phyloP scores from a whole-genome alignment of 1,140 invertebrate species.

The Phocides pigmalion region DNA sequence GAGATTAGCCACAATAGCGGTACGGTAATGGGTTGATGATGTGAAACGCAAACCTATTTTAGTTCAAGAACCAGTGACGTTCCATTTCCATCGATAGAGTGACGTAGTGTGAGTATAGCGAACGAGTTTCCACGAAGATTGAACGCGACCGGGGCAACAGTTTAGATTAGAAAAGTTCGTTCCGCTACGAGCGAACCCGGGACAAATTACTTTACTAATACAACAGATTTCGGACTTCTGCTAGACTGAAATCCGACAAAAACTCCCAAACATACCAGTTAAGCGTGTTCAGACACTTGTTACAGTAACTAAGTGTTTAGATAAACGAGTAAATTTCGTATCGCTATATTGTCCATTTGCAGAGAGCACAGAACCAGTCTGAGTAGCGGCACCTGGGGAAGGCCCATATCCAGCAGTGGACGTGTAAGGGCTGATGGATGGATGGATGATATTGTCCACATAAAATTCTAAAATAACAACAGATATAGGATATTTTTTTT shows the following conservation, averaged over 20 bases:
- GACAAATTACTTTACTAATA: conserved; percentile 80
- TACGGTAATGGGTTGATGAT: not conserved
- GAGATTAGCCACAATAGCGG: too few relatives aligned
- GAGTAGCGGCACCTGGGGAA: too few relatives aligned
- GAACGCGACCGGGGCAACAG: conserved; percentile 62
- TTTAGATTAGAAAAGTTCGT: conserved; percentile 81
- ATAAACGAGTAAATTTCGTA: too few relatives aligned
- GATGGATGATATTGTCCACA: too few relatives aligned
- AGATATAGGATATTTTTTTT: too few relatives aligned
- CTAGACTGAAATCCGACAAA: conserved; percentile 55
- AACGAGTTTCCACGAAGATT: conserved; percentile 69
- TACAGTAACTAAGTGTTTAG: not conserved
- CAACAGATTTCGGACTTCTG: conserved; percentile 71
- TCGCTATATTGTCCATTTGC: too few relatives aligned
- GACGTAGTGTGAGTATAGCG: conserved; percentile 40
- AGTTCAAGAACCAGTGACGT: conserved; percentile 1
- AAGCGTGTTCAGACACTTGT: conserved; percentile 32
- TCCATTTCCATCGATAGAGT: conserved; percentile 38
- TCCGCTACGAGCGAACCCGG: conserved; percentile 41
- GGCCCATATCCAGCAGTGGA: too few relatives aligned
- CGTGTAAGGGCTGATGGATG: too few relatives aligned
- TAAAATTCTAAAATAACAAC: too few relatives aligned
- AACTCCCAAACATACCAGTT: conserved; percentile 44
- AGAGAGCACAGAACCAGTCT: too few relatives aligned
- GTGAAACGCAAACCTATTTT: conserved; percentile 7